These are phyloP conservation scores for Microctonus brassicae DNA, from an alignment of 2,888 invertebrate genomes.

Conservation along the genomic window DNA sequence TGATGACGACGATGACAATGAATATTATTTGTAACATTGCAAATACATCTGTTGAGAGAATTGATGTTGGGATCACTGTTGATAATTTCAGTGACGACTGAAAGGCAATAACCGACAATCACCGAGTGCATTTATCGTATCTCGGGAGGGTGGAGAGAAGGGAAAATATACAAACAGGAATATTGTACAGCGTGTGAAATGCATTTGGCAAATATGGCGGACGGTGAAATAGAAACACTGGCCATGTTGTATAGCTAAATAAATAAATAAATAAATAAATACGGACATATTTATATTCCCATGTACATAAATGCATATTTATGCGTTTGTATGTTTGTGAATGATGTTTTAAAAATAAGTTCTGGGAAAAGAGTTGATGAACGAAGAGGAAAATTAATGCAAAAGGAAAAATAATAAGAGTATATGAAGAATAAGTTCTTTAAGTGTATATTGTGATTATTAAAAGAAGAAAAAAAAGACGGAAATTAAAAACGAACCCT, in stretches of 20 bases:
- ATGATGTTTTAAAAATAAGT: no score
- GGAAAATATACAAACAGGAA: neutral
- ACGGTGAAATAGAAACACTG: neutral
- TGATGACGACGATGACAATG: neutral
- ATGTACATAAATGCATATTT: neutral
- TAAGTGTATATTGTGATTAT: neutral
- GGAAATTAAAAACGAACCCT: neutral
- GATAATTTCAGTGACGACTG: conserved; percentile 3
- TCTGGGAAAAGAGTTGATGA: no score
- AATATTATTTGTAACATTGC: neutral
- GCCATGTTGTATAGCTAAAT: neutral
- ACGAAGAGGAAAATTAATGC: neutral
- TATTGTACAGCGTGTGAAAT: neutral
- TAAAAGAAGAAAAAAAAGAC: neutral
- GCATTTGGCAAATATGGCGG: neutral
- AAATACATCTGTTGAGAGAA: neutral
- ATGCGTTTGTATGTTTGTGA: neutral
- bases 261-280: neutral
- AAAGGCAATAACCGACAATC: conserved; percentile 24
- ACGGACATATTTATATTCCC: neutral
- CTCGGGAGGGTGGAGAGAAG: neutral
- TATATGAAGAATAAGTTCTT: no score
- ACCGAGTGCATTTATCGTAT: conserved; percentile 23
- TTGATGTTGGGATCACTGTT: neutral
- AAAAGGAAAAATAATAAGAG: neutral